These are phyloP conservation scores for Diceros bicornis DNA, from an alignment of 2,797 vertebrate species.

Conservation along the genomic window DNA sequence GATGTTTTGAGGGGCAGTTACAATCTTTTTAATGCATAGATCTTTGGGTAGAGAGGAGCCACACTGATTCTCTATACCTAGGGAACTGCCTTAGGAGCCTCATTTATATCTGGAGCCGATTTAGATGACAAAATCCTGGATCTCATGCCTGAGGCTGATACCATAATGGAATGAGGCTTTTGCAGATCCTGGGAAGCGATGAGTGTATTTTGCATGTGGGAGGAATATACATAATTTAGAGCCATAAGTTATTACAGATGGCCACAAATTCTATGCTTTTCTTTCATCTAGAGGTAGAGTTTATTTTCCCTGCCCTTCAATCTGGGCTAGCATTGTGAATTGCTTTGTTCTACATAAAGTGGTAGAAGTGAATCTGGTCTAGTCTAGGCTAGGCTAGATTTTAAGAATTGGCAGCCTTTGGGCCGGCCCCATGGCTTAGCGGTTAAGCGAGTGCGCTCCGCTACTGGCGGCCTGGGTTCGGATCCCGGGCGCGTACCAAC, in stretches of 20 bases:
- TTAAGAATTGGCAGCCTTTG: neutral
- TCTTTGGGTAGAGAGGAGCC: neutral
- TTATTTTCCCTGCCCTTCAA: neutral
- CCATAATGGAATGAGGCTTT: neutral
- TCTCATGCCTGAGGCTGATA: neutral
- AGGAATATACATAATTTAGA: constrained; percentile 2
- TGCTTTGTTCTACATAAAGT: neutral
- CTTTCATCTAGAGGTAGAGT: neutral
- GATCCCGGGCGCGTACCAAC: too few relatives aligned
- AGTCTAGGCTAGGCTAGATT: neutral
- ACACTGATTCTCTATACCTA: neutral
- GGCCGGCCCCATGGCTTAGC: too few relatives aligned
- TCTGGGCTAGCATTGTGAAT: neutral
- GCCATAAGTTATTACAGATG: neutral
- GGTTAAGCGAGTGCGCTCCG: too few relatives aligned
- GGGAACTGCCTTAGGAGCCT: neutral
- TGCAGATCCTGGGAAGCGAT: neutral
- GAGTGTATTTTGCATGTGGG: neutral
- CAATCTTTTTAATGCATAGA: neutral
- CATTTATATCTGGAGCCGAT: neutral
- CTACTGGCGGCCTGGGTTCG: too few relatives aligned
- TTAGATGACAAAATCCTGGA: neutral
- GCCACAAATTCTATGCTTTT: neutral
- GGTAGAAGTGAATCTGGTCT: neutral
- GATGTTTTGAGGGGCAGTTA: neutral